phyloP scores from a whole-genome alignment of 2,888 invertebrate genomes.

The Melieria picta region DNA sequence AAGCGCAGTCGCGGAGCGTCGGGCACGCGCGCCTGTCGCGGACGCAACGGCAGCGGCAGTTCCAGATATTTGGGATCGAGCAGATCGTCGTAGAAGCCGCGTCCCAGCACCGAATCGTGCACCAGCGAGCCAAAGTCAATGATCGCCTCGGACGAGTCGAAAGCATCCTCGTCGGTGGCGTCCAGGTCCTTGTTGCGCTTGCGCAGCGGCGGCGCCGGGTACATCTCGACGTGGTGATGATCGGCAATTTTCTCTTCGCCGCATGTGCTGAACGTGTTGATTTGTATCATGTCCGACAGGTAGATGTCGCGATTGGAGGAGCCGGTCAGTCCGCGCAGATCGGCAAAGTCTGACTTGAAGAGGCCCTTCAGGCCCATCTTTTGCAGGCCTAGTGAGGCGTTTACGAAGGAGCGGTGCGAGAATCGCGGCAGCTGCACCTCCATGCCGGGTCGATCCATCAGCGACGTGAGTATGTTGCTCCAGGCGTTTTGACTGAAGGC shows the following conservation, averaged over 20 bases:
- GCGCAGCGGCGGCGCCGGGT: slow-evolving; percentile 76
- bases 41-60: slow-evolving; percentile 75
- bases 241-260: slow-evolving; percentile 78
- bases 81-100: slow-evolving; percentile 76
- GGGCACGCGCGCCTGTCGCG: slow-evolving; percentile 77
- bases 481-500: slow-evolving; percentile 77
- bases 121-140: slow-evolving; percentile 61
- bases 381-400: slow-evolving; percentile 80
- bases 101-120: slow-evolving; percentile 71
- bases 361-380: slow-evolving; percentile 85
- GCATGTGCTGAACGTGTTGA: slow-evolving; percentile 85
- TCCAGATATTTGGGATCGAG: slow-evolving; percentile 68
- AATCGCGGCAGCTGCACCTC: slow-evolving; percentile 88
- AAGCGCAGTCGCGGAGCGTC: slow-evolving; percentile 81
- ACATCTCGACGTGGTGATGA: slow-evolving; percentile 83
- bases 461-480: slow-evolving; percentile 77
- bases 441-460: slow-evolving; percentile 79
- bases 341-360: slow-evolving; percentile 80
- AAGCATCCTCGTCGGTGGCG: slow-evolving; percentile 51
- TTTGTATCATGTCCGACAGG: slow-evolving; percentile 85
- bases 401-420: slow-evolving; percentile 83
- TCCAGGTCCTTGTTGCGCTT: slow-evolving; percentile 66
- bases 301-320: slow-evolving; percentile 79
- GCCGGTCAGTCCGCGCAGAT: slow-evolving; percentile 85
- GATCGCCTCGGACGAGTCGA: slow-evolving; percentile 58